Conservation (phyloP, 2,797 vertebrate species). For the Catostomus latipinnis region DNA sequence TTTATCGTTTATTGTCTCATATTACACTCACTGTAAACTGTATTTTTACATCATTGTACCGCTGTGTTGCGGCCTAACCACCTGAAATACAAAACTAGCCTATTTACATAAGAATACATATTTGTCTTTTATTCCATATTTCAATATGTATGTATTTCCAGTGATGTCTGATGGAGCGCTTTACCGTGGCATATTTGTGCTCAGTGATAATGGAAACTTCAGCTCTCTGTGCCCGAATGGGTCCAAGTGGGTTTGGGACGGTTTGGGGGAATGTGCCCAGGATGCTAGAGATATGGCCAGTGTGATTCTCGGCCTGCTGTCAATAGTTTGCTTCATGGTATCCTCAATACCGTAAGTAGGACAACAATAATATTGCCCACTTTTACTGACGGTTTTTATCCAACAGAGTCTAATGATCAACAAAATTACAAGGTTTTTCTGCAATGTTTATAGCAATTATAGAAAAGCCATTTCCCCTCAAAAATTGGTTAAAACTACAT, state of each 20-base stretch:
- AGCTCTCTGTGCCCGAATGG: slow-evolving; percentile 86
- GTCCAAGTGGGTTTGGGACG: slow-evolving; percentile 84
- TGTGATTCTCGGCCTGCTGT: slow-evolving; percentile 85
- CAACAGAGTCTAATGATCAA: too few species aligned
- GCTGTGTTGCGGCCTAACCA: background rate
- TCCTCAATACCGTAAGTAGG: slow-evolving; percentile 90
- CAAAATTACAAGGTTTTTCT: too few species aligned
- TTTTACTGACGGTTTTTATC: too few species aligned
- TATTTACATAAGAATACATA: background rate
- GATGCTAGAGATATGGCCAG: slow-evolving; percentile 87
- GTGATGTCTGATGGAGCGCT: slow-evolving; percentile 61
- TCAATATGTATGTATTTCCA: slow-evolving; percentile 41
- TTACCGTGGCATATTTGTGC: slow-evolving; percentile 33
- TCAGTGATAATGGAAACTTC: slow-evolving; percentile 71
- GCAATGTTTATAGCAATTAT: too few species aligned
- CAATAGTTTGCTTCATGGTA: slow-evolving; percentile 88
- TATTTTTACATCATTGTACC: background rate
- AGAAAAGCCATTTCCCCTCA: too few species aligned
- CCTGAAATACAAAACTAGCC: background rate
- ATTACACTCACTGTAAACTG: too few species aligned
- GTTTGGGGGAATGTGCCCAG: slow-evolving; percentile 86
- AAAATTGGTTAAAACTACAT: too few species aligned
- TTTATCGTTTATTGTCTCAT: too few species aligned
- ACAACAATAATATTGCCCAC: background rate
- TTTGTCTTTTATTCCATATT: background rate